These are phyloP conservation scores for Hafferia zeledoni DNA, from an alignment of 2,797 vertebrate genomes.

Conservation along the genomic window DNA sequence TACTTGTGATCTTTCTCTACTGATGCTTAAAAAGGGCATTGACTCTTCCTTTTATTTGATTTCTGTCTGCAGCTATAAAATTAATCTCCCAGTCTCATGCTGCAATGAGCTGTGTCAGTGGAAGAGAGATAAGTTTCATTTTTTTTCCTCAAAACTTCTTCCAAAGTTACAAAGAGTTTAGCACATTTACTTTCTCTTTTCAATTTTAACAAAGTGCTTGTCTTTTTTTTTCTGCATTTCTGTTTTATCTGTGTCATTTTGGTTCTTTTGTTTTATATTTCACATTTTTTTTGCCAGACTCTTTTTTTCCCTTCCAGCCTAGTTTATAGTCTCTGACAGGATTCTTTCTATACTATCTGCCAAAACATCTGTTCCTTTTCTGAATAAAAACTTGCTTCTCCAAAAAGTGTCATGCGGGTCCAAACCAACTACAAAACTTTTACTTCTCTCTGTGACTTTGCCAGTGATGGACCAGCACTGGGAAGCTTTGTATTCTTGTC, in stretches of 20 bases:
- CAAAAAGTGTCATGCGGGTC: constrained; percentile 60
- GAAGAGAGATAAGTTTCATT: constrained; percentile 50
- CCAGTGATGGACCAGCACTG: constrained; percentile 6
- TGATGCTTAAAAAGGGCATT: constrained; percentile 67
- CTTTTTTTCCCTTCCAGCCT: constrained; percentile 55
- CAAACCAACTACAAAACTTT: constrained; percentile 57
- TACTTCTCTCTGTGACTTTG: constrained; percentile 27
- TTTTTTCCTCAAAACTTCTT: constrained; percentile 52
- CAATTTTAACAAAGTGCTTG: constrained; percentile 53
- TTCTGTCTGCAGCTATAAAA: constrained; percentile 66
- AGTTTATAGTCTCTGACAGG: constrained; percentile 74
- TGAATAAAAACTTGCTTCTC: constrained; percentile 72
- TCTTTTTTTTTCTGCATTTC: constrained; percentile 50
- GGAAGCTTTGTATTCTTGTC: constrained; percentile 37
- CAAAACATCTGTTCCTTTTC: constrained; percentile 76
- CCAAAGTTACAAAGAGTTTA: constrained; percentile 61
- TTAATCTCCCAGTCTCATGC: constrained; percentile 47
- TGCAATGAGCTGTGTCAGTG: constrained; percentile 60
- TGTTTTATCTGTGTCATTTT: constrained; percentile 71
- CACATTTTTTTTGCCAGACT: constrained; percentile 47
- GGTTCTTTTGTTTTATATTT: constrained; percentile 69
- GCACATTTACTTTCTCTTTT: constrained; percentile 56
- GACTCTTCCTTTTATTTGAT: constrained; percentile 63
- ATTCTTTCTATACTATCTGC: constrained; percentile 74
- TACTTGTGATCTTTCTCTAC: constrained; percentile 60